These are phyloP conservation scores for Egretta garzetta DNA, from an alignment of 2,113 vertebrate species.

Conservation along the genomic window DNA sequence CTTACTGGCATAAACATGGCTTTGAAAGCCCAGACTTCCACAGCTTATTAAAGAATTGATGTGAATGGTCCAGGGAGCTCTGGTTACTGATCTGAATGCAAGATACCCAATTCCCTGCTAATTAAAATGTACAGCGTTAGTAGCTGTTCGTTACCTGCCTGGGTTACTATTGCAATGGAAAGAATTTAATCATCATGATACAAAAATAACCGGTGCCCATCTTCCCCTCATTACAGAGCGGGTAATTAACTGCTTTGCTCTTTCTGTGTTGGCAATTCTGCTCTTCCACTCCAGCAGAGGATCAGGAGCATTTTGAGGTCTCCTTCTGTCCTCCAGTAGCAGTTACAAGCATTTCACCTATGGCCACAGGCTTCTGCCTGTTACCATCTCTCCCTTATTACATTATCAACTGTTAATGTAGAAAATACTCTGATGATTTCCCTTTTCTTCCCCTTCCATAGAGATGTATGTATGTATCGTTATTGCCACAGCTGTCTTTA, in stretches of 20 bases:
- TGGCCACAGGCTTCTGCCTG: not conserved
- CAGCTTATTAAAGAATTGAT: not conserved
- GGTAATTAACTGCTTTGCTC: not conserved
- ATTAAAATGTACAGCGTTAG: not conserved
- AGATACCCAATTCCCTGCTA: not conserved
- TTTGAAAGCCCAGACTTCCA: not conserved
- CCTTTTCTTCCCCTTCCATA: not conserved
- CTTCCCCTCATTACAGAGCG: rapidly evolving
- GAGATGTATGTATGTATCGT: not conserved
- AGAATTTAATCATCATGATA: not conserved
- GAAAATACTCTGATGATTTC: not conserved
- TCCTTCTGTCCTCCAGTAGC: not conserved
- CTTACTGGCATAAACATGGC: not conserved
- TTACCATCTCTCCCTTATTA: not conserved
- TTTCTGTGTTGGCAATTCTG: not conserved
- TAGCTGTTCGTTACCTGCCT: not conserved
- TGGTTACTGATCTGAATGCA: not conserved
- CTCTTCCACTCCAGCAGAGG: not conserved
- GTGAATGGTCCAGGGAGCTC: not conserved
- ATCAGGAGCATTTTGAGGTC: not conserved
- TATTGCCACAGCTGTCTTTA: not conserved
- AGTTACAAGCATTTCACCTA: not conserved
- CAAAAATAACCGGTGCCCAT: not conserved
- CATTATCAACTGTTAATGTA: not conserved
- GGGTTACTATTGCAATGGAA: not conserved